phyloP scores from a whole-genome alignment of 2,797 vertebrate genomes.

The Naso thynnoides region DNA sequence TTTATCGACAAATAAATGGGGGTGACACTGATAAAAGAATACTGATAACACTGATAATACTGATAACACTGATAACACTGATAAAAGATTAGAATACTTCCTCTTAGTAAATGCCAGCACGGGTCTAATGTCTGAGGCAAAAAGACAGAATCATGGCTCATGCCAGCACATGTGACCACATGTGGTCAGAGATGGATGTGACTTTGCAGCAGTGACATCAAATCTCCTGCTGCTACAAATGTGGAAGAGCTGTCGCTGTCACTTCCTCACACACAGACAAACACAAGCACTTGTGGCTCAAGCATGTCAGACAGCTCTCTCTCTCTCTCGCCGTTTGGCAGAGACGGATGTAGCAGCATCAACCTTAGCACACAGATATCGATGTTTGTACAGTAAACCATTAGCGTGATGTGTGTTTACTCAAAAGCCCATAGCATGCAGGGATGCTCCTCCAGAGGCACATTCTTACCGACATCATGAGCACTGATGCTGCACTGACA shows the following conservation, averaged over 20 bases:
- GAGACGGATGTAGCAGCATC: background rate
- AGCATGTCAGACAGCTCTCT: background rate
- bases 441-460: background rate
- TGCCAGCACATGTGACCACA: background rate
- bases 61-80: no score
- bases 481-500: conserved; percentile 1
- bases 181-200: conserved; percentile 13
- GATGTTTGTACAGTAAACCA: conserved; percentile 24
- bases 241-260: conserved; percentile 17
- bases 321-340: background rate
- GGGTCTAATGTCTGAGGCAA: background rate
- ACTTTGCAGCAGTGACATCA: conserved; percentile 16
- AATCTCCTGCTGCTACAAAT: conserved; percentile 16
- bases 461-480: conserved; percentile 2
- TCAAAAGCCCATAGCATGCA: conserved; percentile 1
- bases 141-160: background rate
- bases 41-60: no score
- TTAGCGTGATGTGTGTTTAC: conserved; percentile 27
- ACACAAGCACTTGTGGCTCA: conserved; percentile 1
- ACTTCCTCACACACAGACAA: conserved; percentile 38
- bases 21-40: background rate
- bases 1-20: background rate
- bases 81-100: conserved; percentile 16
- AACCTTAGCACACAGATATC: background rate
- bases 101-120: background rate